phyloP scores from a whole-genome alignment of 2,888 invertebrate genomes.

The Nasonovia ribisnigri region DNA sequence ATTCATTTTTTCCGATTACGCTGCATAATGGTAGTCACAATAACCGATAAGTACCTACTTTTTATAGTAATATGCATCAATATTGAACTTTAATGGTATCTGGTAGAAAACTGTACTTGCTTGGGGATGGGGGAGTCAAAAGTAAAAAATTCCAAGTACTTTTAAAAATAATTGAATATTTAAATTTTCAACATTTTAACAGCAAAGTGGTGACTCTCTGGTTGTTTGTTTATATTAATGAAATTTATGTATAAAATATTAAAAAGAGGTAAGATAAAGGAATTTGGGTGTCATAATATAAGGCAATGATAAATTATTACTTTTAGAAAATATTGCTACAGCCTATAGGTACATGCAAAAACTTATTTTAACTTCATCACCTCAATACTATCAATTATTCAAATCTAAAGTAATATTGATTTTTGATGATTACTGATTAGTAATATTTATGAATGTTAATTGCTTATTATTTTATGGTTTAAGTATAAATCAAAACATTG shows the following conservation, averaged over 20 bases:
- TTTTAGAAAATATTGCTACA: not conserved
- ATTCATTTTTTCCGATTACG: no score
- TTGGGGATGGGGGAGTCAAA: not conserved
- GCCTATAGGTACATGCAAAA: not conserved
- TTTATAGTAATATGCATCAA: not conserved
- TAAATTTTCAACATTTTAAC: not conserved
- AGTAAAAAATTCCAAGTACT: not conserved
- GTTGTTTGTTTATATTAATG: no score
- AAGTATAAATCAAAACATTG: not conserved
- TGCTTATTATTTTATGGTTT: not conserved
- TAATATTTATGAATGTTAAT: not conserved
- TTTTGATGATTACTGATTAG: not conserved
- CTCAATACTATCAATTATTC: not conserved
- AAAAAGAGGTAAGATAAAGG: not conserved
- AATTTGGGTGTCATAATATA: not conserved
- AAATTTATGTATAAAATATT: no score
- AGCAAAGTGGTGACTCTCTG: no score
- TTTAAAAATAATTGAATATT: not conserved
- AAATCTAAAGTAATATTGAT: not conserved
- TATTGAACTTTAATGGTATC: not conserved
- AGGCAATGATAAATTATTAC: not conserved
- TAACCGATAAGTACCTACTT: no score
- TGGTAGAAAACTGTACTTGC: not conserved
- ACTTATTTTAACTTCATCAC: not conserved
- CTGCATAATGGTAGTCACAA: no score